phyloP scores from a whole-genome alignment of 2,797 vertebrate genomes.

The Centropyge bicolor region DNA sequence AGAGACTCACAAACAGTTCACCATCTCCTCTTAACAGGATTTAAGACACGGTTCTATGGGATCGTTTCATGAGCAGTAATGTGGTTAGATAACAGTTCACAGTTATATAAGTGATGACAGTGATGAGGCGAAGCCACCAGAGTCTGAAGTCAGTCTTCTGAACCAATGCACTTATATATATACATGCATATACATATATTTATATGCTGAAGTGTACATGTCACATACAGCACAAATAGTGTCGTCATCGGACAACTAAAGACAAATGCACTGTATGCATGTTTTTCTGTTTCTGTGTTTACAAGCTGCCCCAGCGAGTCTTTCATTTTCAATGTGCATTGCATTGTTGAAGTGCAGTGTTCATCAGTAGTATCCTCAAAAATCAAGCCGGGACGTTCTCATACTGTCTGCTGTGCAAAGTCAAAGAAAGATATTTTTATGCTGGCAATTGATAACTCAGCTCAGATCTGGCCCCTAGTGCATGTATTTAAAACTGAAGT shows the following conservation, averaged over 20 bases:
- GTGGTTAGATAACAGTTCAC: slow-evolving; percentile 17
- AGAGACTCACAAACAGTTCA: slow-evolving; percentile 28
- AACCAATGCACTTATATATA: background rate
- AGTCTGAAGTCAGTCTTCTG: background rate
- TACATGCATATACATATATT: no score
- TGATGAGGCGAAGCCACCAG: slow-evolving; percentile 5
- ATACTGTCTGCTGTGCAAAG: background rate
- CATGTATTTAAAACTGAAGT: background rate
- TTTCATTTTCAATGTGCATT: background rate
- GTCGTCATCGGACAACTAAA: background rate
- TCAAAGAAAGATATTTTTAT: background rate
- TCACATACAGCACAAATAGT: background rate
- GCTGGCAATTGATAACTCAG: background rate
- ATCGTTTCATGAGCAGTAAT: slow-evolving; percentile 16
- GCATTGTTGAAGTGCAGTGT: background rate
- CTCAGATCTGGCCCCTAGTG: background rate
- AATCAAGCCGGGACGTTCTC: no score
- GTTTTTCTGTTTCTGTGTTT: background rate
- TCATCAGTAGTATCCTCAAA: no score
- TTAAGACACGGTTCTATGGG: slow-evolving; percentile 3
- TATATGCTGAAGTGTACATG: background rate
- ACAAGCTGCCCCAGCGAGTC: no score
- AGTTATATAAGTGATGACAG: slow-evolving; percentile 19
- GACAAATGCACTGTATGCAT: background rate
- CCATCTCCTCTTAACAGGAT: slow-evolving; percentile 32